Evolutionary conservation across 2,797 vertebrate genomes (phyloP).

Genomic region (Neosilurus hyrtlii): DNA sequence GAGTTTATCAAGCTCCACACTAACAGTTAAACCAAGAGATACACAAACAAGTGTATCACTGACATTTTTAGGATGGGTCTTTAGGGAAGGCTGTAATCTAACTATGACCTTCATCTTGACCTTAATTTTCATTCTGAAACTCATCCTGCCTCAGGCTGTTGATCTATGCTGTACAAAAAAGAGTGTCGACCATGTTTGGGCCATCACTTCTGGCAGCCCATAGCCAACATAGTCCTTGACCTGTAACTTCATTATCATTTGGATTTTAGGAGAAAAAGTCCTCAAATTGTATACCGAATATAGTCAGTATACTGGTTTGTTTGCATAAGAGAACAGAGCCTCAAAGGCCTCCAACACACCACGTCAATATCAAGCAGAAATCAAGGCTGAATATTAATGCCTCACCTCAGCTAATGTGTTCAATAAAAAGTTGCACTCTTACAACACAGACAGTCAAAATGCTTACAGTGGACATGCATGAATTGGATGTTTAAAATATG

Average conservation of each 20-base stretch:
- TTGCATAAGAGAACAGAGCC: neutral
- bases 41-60: conserved; percentile 21
- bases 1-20: conserved; percentile 8
- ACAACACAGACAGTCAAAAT: too few relatives aligned
- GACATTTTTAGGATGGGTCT: conserved; percentile 16
- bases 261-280: neutral
- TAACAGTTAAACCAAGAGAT: conserved; percentile 8
- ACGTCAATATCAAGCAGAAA: neutral
- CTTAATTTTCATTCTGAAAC: conserved; percentile 31
- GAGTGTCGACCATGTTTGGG: conserved; percentile 15
- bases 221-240: conserved; percentile 38
- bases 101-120: conserved; percentile 33
- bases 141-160: conserved; percentile 37
- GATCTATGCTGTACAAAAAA: conserved; percentile 7
- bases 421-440: neutral
- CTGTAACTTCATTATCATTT: neutral
- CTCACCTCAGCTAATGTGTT: neutral
- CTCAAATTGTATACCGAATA: neutral
- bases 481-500: neutral
- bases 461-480: neutral
- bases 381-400: neutral
- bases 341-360: neutral
- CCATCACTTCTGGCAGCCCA: conserved; percentile 26
- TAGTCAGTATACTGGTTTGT: too few relatives aligned
- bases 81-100: conserved; percentile 17